These are phyloP conservation scores for Macquaria australasica DNA, from an alignment of 2,113 vertebrate species.

Conservation along the genomic window DNA sequence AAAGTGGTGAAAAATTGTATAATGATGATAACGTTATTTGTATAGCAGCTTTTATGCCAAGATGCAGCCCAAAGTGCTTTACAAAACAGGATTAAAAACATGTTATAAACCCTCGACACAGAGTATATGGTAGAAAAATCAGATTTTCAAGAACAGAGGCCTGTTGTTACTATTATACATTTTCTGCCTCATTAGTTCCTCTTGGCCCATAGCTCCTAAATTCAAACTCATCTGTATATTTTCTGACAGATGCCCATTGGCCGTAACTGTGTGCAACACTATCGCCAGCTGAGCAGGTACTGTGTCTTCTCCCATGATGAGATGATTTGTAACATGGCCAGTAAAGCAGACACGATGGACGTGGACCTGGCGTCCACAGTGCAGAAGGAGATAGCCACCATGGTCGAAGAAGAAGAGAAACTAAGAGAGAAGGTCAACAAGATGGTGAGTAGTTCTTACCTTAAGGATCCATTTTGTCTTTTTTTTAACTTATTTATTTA, in stretches of 20 bases:
- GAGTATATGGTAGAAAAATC: not conserved
- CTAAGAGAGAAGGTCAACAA: conserved; percentile 88
- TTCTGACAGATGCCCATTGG: conserved; percentile 90
- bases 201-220: not conserved
- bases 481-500: too few species aligned
- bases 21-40: not conserved
- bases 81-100: not conserved
- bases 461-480: not conserved
- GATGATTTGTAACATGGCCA: conserved; percentile 96
- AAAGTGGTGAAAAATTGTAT: not conserved
- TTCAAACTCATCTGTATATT: not conserved
- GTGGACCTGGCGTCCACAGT: conserved; percentile 91
- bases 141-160: not conserved
- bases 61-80: not conserved
- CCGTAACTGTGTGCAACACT: conserved; percentile 93
- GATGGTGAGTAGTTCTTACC: conserved; percentile 85
- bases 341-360: conserved; percentile 89
- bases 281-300: conserved; percentile 93
- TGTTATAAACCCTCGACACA: not conserved
- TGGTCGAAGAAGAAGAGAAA: conserved; percentile 90
- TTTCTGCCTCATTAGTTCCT: not conserved
- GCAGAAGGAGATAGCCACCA: conserved; percentile 90
- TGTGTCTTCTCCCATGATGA: conserved; percentile 99
- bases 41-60: not conserved
- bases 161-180: not conserved